Conservation (phyloP, 2,888 invertebrate species). For the Anthoptus insignis region DNA sequence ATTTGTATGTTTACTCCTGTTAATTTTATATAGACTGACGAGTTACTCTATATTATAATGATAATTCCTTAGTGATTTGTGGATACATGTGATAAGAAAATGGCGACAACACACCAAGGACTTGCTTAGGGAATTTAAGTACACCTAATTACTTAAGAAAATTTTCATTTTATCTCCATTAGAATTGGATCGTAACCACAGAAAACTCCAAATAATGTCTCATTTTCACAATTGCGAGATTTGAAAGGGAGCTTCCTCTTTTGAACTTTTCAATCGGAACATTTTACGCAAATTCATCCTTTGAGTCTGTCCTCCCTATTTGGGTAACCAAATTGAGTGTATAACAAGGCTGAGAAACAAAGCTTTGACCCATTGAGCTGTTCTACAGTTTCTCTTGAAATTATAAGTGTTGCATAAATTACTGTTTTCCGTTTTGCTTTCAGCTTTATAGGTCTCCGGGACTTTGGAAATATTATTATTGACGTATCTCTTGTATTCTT, state of each 20-base stretch:
- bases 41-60: too few species aligned
- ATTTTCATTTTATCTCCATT: too few species aligned
- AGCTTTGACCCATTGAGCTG: constrained; percentile 50
- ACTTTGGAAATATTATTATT: neutral
- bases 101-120: too few species aligned
- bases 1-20: too few species aligned
- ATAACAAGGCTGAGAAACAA: constrained; percentile 55
- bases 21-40: too few species aligned
- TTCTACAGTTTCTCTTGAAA: constrained; percentile 24
- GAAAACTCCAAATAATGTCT: neutral
- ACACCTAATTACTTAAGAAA: too few species aligned
- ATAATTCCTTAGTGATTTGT: too few species aligned
- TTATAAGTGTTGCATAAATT: constrained; percentile 28
- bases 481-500: too few species aligned
- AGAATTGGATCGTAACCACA: neutral
- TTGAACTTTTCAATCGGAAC: constrained; percentile 46
- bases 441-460: constrained; percentile 17
- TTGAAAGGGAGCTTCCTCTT: neutral
- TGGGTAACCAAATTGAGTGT: constrained; percentile 71
- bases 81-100: too few species aligned
- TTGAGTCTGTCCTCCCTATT: constrained; percentile 53
- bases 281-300: constrained; percentile 60
- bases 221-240: constrained; percentile 11
- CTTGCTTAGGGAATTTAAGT: too few species aligned
- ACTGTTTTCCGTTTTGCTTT: constrained; percentile 5